phyloP scores from a whole-genome alignment of 2,888 invertebrate species.

The Pediacus dermestoides region DNA sequence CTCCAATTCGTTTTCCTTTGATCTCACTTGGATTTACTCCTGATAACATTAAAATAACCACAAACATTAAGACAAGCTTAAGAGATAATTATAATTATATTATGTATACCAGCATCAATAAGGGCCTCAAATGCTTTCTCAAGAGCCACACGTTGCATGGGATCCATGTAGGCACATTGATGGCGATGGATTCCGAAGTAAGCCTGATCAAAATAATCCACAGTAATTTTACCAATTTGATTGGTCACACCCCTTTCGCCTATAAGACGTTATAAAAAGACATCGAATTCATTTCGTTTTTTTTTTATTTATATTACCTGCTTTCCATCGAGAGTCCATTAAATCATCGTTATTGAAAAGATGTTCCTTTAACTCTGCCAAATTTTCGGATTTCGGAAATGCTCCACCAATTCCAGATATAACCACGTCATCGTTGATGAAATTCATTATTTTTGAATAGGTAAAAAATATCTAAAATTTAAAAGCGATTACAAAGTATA shows the following conservation, averaged over 20 bases:
- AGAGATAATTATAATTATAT: no score
- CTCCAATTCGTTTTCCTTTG: conserved; percentile 48
- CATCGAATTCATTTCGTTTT: conserved; percentile 1
- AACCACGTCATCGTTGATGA: conserved; percentile 42
- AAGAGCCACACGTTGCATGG: conserved; percentile 48
- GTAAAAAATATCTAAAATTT: no score
- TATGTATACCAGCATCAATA: conserved; percentile 51
- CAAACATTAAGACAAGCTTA: no score
- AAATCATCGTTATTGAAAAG: conserved; percentile 48
- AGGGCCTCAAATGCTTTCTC: conserved; percentile 52
- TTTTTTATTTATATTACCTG: no score
- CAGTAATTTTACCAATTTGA: conserved; percentile 42
- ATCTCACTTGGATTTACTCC: conserved; percentile 49
- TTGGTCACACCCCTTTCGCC: conserved; percentile 44
- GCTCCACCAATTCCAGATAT: conserved; percentile 55
- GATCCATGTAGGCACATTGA: conserved; percentile 50
- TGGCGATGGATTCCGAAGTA: conserved; percentile 53
- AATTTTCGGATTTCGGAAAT: conserved; percentile 59
- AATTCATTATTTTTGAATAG: no score
- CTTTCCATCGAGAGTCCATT: conserved; percentile 41
- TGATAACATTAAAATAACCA: no score
- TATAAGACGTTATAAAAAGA: conserved; percentile 18
- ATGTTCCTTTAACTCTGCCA: conserved; percentile 57
- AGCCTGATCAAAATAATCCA: conserved; percentile 48
- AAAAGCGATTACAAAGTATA: no score